phyloP scores from a whole-genome alignment of 2,797 vertebrate genomes.

The Serranus cabrilla region DNA sequence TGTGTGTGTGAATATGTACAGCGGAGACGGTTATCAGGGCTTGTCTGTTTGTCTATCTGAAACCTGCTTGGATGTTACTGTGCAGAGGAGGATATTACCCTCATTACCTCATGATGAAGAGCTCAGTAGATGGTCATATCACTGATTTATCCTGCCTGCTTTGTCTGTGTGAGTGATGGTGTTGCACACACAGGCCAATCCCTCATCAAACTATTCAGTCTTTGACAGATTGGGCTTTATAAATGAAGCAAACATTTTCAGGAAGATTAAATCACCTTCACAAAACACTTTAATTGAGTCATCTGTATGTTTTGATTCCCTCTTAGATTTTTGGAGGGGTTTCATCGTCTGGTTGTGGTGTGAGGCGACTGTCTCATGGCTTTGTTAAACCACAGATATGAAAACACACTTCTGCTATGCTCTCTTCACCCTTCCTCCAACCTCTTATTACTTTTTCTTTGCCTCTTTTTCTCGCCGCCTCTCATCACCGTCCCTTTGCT shows the following conservation, averaged over 20 bases:
- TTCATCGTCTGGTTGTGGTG: not conserved
- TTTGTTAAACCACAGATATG: constrained; percentile 45
- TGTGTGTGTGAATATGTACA: constrained; percentile 2
- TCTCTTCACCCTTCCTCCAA: constrained; percentile 34
- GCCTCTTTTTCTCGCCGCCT: constrained; percentile 31
- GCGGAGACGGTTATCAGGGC: constrained; percentile 15
- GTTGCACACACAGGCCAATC: constrained; percentile 65
- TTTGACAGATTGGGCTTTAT: constrained; percentile 73
- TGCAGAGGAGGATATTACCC: constrained; percentile 75
- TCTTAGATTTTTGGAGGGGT: not conserved
- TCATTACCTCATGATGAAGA: constrained; percentile 80
- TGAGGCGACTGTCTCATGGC: constrained; percentile 10
- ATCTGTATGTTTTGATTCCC: constrained; percentile 36
- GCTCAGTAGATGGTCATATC: constrained; percentile 79
- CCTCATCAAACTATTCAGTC: constrained; percentile 69
- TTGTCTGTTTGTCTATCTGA: constrained; percentile 61
- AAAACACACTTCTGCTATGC: constrained; percentile 40
- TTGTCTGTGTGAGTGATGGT: constrained; percentile 76
- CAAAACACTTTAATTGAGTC: constrained; percentile 69
- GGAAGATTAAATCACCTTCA: constrained; percentile 51
- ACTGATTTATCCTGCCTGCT: constrained; percentile 76
- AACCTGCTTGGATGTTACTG: constrained; percentile 59
- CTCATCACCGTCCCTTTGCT: constrained; percentile 41
- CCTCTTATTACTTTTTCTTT: constrained; percentile 19
- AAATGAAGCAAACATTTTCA: constrained; percentile 66